phyloP scores from a whole-genome alignment of 2,888 invertebrate genomes.

The Axea sp. region DNA sequence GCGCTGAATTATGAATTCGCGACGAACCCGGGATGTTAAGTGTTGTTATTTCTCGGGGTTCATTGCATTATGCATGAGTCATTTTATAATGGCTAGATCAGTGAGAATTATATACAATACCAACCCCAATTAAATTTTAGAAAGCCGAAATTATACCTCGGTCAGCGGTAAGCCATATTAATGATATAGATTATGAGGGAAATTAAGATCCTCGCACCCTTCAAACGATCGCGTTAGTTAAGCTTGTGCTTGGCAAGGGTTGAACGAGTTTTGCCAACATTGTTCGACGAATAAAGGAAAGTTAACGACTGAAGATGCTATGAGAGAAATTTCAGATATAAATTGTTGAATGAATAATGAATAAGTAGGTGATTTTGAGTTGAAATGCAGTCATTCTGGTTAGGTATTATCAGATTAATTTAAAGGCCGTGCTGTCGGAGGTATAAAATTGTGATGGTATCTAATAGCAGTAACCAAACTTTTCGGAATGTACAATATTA shows the following conservation, averaged over 20 bases:
- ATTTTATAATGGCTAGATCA: conserved; percentile 46
- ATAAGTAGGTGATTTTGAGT: conserved; percentile 12
- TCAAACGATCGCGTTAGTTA: conserved; percentile 57
- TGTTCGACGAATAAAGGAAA: conserved; percentile 58
- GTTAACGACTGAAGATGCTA: conserved; percentile 54
- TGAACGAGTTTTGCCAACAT: conserved; percentile 61
- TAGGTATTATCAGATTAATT: too few relatives aligned
- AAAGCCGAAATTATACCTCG: conserved; percentile 67
- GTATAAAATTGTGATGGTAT: too few relatives aligned
- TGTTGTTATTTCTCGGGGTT: conserved; percentile 28
- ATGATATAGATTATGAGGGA: conserved; percentile 75
- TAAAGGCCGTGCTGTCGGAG: too few relatives aligned
- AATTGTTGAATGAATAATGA: conserved; percentile 26
- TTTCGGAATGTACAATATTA: too few relatives aligned
- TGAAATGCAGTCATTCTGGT: conserved; percentile 6
- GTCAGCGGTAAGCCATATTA: conserved; percentile 75
- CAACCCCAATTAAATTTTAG: conserved; percentile 69
- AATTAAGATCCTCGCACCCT: conserved; percentile 68
- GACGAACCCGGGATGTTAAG: conserved; percentile 29
- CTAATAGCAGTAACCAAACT: too few relatives aligned
- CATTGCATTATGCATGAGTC: conserved; percentile 49
- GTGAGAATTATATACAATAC: conserved; percentile 43
- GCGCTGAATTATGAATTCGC: conserved; percentile 39
- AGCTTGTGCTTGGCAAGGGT: conserved; percentile 62
- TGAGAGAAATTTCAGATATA: conserved; percentile 23